phyloP scores from a whole-genome alignment of 92 coral and sea anemone genomes.

The Phenganax subtilis region DNA sequence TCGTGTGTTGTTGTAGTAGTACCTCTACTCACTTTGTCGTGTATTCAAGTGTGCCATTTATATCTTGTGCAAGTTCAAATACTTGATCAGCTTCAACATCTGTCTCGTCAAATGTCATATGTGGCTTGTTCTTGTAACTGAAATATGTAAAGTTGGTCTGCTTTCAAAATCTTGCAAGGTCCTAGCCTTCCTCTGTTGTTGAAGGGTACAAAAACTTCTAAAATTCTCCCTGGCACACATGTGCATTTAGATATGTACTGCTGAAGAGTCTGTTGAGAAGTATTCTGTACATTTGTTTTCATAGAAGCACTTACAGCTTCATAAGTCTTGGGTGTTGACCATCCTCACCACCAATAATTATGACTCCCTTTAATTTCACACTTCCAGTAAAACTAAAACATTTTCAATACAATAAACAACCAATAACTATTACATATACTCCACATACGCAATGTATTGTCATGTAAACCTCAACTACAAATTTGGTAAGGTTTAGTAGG shows the following conservation, averaged over 20 bases:
- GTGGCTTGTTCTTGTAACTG: slow-evolving; percentile 78
- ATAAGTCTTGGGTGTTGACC: slow-evolving; percentile 85
- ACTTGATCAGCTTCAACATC: slow-evolving; percentile 74
- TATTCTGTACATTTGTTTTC: background rate
- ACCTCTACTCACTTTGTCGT: slow-evolving; percentile 57
- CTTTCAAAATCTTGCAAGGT: background rate
- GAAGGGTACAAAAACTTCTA: no score
- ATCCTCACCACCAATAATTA: slow-evolving; percentile 85
- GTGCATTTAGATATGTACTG: no score
- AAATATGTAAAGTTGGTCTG: background rate
- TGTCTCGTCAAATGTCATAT: slow-evolving; percentile 93
- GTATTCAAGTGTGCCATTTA: slow-evolving; percentile 81
- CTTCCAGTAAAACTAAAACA: slow-evolving; percentile 63
- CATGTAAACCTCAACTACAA: no score
- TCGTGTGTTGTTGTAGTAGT: background rate
- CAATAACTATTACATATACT: background rate
- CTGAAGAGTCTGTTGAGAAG: background rate
- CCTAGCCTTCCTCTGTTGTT: background rate
- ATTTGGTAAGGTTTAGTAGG: no score
- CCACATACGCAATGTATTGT: no score
- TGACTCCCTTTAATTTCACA: slow-evolving; percentile 79
- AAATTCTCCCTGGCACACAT: no score
- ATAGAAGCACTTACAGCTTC: slow-evolving; percentile 47
- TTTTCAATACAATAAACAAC: background rate
- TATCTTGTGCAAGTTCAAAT: slow-evolving; percentile 81